A percentile compares a stretch with the other conserved stretches of the same genome.
These are phyloP conservation scores for Melieria crassipennis DNA, from an alignment of 2,888 invertebrate species.

Conservation along the genomic window DNA sequence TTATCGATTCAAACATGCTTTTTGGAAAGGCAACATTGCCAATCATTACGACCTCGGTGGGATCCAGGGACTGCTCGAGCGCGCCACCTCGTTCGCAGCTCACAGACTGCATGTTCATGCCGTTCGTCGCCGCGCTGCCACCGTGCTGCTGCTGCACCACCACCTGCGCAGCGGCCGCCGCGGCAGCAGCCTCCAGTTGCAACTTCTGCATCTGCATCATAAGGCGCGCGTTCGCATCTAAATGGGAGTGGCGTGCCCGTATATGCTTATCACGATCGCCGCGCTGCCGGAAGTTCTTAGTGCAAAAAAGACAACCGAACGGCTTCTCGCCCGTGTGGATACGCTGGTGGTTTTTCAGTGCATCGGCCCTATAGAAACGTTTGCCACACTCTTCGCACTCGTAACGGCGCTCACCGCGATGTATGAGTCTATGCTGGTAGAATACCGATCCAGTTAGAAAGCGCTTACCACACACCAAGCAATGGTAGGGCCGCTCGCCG, in stretches of 20 bases:
- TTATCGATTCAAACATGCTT: constrained; percentile 53
- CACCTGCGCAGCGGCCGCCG: constrained; percentile 42
- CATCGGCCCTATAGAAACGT: constrained; percentile 73
- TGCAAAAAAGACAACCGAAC: constrained; percentile 68
- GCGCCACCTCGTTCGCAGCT: constrained; percentile 25
- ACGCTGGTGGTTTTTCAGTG: constrained; percentile 71
- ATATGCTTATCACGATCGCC: constrained; percentile 71
- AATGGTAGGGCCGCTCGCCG: constrained; percentile 72
- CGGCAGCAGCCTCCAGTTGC: constrained; percentile 60
- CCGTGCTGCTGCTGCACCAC: constrained; percentile 29
- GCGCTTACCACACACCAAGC: constrained; percentile 71
- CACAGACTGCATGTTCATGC: constrained; percentile 11
- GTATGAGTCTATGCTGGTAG: constrained; percentile 73
- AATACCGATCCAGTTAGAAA: constrained; percentile 73
- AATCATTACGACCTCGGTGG: constrained; percentile 49
- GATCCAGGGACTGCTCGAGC: constrained; percentile 30
- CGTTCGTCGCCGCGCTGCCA: neutral
- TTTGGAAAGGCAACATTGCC: constrained; percentile 54
- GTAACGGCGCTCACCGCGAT: constrained; percentile 72
- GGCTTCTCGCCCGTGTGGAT: constrained; percentile 73
- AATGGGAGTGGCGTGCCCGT: constrained; percentile 68
- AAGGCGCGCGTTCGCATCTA: constrained; percentile 60
- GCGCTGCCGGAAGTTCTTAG: constrained; percentile 69
- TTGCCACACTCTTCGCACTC: constrained; percentile 73
- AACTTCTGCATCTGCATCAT: constrained; percentile 65